phyloP scores from a whole-genome alignment of 2,888 invertebrate species.

The Ernsta delagoae region DNA sequence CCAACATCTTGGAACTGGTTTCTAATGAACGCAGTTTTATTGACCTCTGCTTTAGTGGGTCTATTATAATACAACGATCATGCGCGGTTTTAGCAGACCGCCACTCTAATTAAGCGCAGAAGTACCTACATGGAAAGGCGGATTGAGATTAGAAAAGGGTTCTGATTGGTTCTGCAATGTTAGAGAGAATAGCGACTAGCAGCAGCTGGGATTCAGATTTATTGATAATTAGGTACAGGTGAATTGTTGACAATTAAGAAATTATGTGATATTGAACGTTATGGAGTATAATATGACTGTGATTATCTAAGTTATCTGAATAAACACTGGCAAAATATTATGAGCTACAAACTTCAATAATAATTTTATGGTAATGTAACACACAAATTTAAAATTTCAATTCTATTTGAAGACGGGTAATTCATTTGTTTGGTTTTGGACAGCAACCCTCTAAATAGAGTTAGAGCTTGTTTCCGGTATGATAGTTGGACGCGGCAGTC shows the following conservation, averaged over 20 bases:
- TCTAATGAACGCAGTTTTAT: constrained; percentile 61
- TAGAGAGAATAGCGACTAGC: not conserved
- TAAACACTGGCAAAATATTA: no score
- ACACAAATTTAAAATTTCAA: not conserved
- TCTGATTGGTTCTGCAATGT: not conserved
- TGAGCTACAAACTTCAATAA: no score
- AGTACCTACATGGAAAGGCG: not conserved
- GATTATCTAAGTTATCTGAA: no score
- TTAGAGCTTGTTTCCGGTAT: constrained; percentile 48
- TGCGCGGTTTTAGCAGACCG: constrained; percentile 9
- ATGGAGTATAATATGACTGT: no score
- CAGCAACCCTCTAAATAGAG: constrained; percentile 35
- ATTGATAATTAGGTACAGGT: not conserved
- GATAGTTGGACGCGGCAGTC: constrained; percentile 45
- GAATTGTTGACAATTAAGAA: not conserved
- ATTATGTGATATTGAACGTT: no score
- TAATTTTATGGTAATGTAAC: no score
- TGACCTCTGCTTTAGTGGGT: constrained; percentile 61
- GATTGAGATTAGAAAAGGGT: not conserved
- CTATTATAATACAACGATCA: constrained; percentile 23
- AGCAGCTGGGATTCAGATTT: not conserved
- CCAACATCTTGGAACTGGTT: constrained; percentile 62
- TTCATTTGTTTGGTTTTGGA: not conserved
- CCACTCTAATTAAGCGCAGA: not conserved
- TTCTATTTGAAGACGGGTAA: not conserved